Evolutionary conservation across 2,113 vertebrate species (phyloP).

Genomic region (Pseudolaguvia tuberculata): DNA sequence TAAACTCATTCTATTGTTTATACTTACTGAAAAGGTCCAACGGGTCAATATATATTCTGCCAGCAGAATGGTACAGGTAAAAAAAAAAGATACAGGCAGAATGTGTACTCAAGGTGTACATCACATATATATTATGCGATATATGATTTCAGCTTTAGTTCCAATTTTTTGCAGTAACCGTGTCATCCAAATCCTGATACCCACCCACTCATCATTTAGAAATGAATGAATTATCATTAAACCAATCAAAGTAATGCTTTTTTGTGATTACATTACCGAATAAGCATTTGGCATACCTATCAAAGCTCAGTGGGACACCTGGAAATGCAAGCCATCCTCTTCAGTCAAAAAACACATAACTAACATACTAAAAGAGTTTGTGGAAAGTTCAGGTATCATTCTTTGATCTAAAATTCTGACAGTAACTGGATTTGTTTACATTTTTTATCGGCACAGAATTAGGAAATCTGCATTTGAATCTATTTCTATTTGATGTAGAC

Average conservation of each 20-base stretch:
- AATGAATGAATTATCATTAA: background rate
- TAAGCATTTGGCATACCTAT: background rate
- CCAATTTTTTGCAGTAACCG: no score
- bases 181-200: background rate
- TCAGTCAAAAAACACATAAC: background rate
- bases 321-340: background rate
- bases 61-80: no score
- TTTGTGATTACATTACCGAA: background rate
- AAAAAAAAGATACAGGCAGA: no score
- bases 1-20: no score
- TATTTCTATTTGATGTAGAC: background rate
- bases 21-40: no score
- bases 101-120: no score
- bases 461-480: background rate
- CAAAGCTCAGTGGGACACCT: constrained; percentile 1
- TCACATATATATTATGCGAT: no score
- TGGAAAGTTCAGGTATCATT: background rate
- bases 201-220: background rate
- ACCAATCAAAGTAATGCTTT: background rate
- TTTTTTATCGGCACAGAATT: background rate
- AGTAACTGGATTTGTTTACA: background rate
- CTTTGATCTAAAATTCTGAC: background rate
- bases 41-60: no score
- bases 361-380: no score
- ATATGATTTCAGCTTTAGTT: no score